These are phyloP conservation scores for Drosophila erecta DNA, from an alignment of 1,140 invertebrate species.

Conservation along the genomic window DNA sequence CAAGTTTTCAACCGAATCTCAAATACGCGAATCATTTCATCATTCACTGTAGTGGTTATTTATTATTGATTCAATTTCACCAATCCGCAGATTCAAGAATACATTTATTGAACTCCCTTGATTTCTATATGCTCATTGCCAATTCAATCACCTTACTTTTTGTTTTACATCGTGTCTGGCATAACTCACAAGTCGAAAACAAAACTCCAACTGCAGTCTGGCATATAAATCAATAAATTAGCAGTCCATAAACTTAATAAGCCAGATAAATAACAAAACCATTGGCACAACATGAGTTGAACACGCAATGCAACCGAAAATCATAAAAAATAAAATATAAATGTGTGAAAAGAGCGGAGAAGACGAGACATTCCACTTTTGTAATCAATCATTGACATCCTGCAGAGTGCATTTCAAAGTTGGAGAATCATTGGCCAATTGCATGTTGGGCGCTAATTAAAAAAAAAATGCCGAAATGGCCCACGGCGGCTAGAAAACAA, in stretches of 20 bases:
- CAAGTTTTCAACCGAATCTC: too few relatives aligned
- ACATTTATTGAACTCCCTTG: slow-evolving; percentile 25
- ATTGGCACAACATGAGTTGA: slow-evolving; percentile 1
- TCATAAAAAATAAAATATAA: slow-evolving; percentile 2
- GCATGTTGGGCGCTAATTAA: slow-evolving; percentile 70
- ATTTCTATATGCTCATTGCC: slow-evolving; percentile 30
- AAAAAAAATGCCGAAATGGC: slow-evolving; percentile 42
- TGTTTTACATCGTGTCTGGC: slow-evolving; percentile 40
- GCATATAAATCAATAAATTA: slow-evolving; percentile 68
- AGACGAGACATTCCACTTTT: slow-evolving; percentile 37
- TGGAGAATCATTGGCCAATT: slow-evolving; percentile 57
- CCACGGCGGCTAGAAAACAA: slow-evolving; percentile 12
- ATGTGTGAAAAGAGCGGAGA: background rate
- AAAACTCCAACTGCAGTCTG: slow-evolving; percentile 15
- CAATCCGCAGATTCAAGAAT: too few relatives aligned
- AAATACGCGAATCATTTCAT: too few relatives aligned
- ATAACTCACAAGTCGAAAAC: slow-evolving; percentile 25
- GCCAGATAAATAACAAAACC: slow-evolving; percentile 54
- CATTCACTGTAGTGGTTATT: too few relatives aligned
- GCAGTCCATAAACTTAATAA: slow-evolving; percentile 73
- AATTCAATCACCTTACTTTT: slow-evolving; percentile 36
- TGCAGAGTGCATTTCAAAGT: slow-evolving; percentile 25
- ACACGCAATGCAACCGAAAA: slow-evolving; percentile 32
- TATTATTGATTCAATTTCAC: too few relatives aligned
- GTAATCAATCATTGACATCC: slow-evolving; percentile 63